A percentile compares a stretch with the other conserved stretches of the same genome.
Conservation (phyloP, 2,797 vertebrate genomes). For the Peromyscus attwateri region DNA sequence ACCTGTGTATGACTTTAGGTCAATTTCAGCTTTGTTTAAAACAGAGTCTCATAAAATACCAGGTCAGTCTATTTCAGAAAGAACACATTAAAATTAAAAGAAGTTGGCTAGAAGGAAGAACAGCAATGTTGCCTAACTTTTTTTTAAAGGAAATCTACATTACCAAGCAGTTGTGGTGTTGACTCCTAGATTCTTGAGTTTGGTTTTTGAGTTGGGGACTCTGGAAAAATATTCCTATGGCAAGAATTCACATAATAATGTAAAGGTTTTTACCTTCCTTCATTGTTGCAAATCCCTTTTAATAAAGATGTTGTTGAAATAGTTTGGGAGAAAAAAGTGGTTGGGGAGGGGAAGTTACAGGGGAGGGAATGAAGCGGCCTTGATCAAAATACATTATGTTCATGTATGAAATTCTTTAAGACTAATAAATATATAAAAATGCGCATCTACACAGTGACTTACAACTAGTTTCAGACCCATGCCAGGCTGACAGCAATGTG, state of each 20-base stretch:
- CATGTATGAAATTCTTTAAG: background rate
- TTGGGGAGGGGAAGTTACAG: background rate
- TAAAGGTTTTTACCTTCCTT: conserved; percentile 80
- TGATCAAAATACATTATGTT: background rate
- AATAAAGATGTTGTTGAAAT: conserved; percentile 38
- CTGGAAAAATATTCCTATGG: conserved; percentile 65
- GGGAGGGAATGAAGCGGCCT: background rate
- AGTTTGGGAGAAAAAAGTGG: background rate
- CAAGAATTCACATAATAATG: conserved; percentile 80
- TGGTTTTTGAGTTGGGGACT: conserved; percentile 58
- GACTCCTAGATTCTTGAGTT: conserved; percentile 78
- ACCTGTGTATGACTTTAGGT: conserved; percentile 60
- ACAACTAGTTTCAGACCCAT: background rate
- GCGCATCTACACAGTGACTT: background rate
- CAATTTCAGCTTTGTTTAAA: conserved; percentile 85
- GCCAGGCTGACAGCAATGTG: background rate
- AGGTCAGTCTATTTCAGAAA: conserved; percentile 77
- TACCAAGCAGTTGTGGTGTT: conserved; percentile 84
- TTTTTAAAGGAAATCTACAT: conserved; percentile 76
- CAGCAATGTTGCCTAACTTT: conserved; percentile 75
- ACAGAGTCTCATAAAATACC: conserved; percentile 80
- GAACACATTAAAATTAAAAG: conserved; percentile 79
- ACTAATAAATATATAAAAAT: background rate
- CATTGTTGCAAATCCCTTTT: conserved; percentile 79
- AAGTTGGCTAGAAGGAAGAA: conserved; percentile 72